Conservation (phyloP, 2,113 vertebrate genomes). For the Coptodon bakossiorum region DNA sequence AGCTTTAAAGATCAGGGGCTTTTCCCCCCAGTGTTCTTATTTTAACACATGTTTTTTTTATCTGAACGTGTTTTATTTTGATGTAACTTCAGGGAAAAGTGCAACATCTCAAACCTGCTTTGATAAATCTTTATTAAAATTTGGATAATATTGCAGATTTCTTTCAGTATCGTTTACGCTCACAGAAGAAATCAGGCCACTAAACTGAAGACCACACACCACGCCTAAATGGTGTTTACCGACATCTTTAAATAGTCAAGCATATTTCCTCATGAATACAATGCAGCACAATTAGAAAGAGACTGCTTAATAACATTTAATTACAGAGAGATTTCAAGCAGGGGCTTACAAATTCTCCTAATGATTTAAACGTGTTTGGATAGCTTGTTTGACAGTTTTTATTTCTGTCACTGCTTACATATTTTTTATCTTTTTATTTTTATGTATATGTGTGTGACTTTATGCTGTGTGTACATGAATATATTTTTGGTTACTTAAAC, state of each 20-base stretch:
- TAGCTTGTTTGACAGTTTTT: constrained; percentile 53
- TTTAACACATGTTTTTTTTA: not conserved
- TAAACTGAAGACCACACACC: constrained; percentile 66
- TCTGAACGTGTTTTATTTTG: not conserved
- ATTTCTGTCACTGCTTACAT: constrained; percentile 8
- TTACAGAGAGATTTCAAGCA: constrained; percentile 78
- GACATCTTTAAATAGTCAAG: constrained; percentile 65
- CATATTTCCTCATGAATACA: constrained; percentile 75
- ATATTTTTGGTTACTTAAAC: constrained; percentile 24
- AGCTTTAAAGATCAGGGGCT: not conserved
- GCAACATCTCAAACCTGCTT: not conserved
- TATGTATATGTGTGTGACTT: not conserved
- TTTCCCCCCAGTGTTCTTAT: not conserved
- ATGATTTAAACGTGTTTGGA: constrained; percentile 71
- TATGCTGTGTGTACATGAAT: not conserved
- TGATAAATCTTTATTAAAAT: not conserved
- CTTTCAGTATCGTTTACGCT: not conserved
- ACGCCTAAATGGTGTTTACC: constrained; percentile 71
- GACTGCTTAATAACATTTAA: constrained; percentile 82
- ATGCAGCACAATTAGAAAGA: constrained; percentile 73
- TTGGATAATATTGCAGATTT: not conserved
- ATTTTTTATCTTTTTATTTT: not conserved
- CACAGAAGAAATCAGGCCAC: constrained; percentile 16
- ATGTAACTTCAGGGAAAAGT: not conserved
- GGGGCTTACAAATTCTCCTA: constrained; percentile 74